Base-by-base conservation (phyloP, 2,797 vertebrate genomes). In the Sebastes cheni region DNA sequence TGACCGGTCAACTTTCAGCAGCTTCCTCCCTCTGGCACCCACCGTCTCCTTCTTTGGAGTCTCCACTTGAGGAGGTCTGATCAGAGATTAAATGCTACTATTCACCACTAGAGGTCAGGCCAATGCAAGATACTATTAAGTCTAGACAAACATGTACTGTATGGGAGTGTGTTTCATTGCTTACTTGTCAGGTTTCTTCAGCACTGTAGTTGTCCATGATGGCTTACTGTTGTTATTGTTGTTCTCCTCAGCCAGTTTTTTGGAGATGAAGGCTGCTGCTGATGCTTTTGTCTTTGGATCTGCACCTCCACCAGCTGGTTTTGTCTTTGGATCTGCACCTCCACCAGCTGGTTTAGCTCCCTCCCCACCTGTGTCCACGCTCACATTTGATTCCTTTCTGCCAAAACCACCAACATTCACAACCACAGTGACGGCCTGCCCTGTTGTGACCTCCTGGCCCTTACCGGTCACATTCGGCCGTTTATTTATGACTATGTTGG, bases 231-330 rank as follows among this genome's bases (percentile, higher is more conserved):
- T 91, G 76, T 86, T 92, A 36, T 91, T 93, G 78, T 84, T 90
- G 77, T 82, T 94, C 59, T 94, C 94, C 80, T 94, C 93, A 0
- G 68, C 0, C 74, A 95, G 83, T 77, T 91, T 95, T 79, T 95
- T 96, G 18, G 93, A 92, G 65, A 99, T 96, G 22, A 95, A 79
- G 3, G 89, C 88, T 1, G 84, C 91, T 20, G 91, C 92, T 14
- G 80, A 55, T 13, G 91, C 84, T 75, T 93, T 91, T 0, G 68
- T 30, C 42, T 83, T 91, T 2, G 59, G 20, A 29, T 50, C 59
- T 59, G 46, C 12, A 42, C 39, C 39, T 42, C 5, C 39, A 42
- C 23, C 55, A n/a, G 55, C 11, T 29, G 56, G 0, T 29, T 29
- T 59, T 3, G 4, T 27, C 6, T 22, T 16, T 14, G 5, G 6